Percentiles rank a stretch among this genome's conserved stretches.
Conservation (phyloP, 2,797 vertebrate genomes). For the Ctenosaura bakeri region DNA sequence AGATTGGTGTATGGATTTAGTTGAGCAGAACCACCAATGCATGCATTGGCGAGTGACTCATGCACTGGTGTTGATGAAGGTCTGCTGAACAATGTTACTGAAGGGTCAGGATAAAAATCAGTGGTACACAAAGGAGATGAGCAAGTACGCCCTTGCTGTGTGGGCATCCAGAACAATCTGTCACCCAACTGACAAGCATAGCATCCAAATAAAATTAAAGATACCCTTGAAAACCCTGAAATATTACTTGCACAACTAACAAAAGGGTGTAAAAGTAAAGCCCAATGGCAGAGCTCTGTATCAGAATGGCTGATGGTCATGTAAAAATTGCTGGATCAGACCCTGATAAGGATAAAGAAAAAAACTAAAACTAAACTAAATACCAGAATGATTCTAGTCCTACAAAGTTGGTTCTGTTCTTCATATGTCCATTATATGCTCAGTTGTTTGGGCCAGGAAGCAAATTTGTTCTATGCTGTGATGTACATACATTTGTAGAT, state of each 20-base stretch:
- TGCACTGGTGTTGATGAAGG: too few relatives aligned
- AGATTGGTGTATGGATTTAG: neutral
- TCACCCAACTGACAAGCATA: neutral
- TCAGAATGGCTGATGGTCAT: neutral
- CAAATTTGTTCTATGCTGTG: neutral
- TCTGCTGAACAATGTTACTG: too few relatives aligned
- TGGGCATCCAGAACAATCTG: too few relatives aligned
- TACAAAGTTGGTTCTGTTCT: neutral
- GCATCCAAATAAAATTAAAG: neutral
- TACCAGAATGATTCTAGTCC: too few relatives aligned
- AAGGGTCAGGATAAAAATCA: too few relatives aligned
- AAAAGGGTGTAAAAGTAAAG: neutral
- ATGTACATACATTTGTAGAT: neutral
- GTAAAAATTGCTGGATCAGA: neutral
- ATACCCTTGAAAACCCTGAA: neutral
- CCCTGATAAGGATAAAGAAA: too few relatives aligned
- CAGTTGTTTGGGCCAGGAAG: neutral
- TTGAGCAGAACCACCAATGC: neutral
- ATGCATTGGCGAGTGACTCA: too few relatives aligned
- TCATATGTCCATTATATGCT: neutral
- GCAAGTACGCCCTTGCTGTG: too few relatives aligned
- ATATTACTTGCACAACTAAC: too few relatives aligned
- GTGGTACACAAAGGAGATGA: too few relatives aligned
- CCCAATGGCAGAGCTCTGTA: neutral
- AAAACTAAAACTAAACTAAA: neutral